Evolutionary conservation across 1,140 invertebrate genomes (phyloP).

Genomic region (Magallana angulata): DNA sequence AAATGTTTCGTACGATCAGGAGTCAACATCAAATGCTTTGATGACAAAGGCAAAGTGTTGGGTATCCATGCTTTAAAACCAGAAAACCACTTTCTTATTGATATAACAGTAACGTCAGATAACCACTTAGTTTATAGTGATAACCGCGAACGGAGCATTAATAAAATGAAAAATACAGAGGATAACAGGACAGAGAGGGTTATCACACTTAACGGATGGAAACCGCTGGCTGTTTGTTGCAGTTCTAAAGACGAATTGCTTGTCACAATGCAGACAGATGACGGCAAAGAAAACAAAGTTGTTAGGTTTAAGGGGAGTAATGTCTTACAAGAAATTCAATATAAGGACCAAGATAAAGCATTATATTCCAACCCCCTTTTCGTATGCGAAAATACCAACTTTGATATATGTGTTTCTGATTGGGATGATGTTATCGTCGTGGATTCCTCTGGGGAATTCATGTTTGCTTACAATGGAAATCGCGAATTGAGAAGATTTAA

Average conservation of each 20-base stretch:
- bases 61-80: neutral
- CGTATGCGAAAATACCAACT: neutral
- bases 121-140: neutral
- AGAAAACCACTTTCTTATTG: neutral
- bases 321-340: neutral
- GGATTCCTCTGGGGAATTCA: neutral
- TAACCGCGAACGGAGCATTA: neutral
- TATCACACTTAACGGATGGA: neutral
- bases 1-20: neutral
- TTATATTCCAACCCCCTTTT: neutral
- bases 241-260: neutral
- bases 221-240: neutral
- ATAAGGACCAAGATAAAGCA: neutral
- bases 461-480: neutral
- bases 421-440: neutral
- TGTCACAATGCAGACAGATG: neutral
- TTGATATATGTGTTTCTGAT: slow-evolving; percentile 2
- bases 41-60: neutral
- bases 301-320: neutral
- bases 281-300: neutral
- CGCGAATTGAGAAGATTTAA: neutral
- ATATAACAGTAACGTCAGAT: neutral
- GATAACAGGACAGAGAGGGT: neutral
- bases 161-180: neutral
- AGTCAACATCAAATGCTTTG: neutral